phyloP scores from a whole-genome alignment of 2,113 vertebrate genomes.

The Scortum barcoo region DNA sequence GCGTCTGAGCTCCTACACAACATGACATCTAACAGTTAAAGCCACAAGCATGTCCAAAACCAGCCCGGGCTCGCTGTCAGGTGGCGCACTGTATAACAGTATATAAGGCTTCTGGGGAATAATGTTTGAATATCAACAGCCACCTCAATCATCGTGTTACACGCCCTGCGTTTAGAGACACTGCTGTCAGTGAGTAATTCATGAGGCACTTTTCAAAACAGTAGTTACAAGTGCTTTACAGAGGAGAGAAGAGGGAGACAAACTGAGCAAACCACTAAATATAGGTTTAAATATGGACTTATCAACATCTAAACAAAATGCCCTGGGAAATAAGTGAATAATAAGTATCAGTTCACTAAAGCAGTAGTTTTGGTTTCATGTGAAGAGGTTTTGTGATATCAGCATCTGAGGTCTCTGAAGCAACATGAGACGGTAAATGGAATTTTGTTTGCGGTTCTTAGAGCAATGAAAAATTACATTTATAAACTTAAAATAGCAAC shows the following conservation, averaged over 20 bases:
- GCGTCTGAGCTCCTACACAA: constrained; percentile 23
- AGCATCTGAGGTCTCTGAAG: too few relatives aligned
- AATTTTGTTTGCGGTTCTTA: neutral
- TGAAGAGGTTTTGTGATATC: too few relatives aligned
- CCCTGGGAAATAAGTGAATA: neutral
- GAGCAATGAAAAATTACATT: neutral
- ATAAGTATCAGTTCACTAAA: neutral
- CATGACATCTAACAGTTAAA: constrained; percentile 41
- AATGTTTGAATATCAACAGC: constrained; percentile 37
- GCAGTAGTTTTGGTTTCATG: too few relatives aligned
- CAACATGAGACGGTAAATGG: too few relatives aligned
- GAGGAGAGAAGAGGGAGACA: neutral
- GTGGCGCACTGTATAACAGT: neutral
- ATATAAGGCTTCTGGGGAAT: constrained; percentile 10
- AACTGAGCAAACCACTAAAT: constrained; percentile 7
- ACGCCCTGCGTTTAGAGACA: constrained; percentile 9
- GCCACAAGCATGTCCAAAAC: constrained; percentile 28
- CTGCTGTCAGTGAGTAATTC: constrained; percentile 48
- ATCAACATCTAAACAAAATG: neutral
- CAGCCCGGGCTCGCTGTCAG: constrained; percentile 39
- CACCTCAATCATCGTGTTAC: constrained; percentile 6
- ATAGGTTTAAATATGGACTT: neutral
- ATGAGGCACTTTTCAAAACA: constrained; percentile 20
- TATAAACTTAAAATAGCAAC: neutral
- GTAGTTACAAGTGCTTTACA: constrained; percentile 1